phyloP scores from a whole-genome alignment of 1,140 invertebrate genomes.

The Drosophila mauritiana region DNA sequence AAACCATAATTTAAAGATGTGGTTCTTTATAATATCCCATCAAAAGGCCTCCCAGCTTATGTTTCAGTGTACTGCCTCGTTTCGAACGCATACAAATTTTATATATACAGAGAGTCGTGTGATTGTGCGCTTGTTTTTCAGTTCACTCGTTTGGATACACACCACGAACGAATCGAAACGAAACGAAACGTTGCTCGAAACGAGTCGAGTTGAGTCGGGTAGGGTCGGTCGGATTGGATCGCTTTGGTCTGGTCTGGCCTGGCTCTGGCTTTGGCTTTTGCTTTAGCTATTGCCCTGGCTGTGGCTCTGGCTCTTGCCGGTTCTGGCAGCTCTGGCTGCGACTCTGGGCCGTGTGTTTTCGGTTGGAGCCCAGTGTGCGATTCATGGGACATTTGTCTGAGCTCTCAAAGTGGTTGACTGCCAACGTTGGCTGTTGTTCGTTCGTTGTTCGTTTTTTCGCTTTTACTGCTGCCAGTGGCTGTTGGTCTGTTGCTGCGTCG shows the following conservation, averaged over 20 bases:
- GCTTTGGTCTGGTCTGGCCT: slow-evolving; percentile 11
- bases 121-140: slow-evolving; percentile 60
- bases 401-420: slow-evolving; percentile 57
- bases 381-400: slow-evolving; percentile 64
- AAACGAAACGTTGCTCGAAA: slow-evolving; percentile 25
- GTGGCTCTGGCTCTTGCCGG: slow-evolving; percentile 20
- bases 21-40: neutral
- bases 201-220: slow-evolving; percentile 19
- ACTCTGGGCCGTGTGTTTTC: slow-evolving; percentile 22
- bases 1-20: neutral
- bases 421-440: slow-evolving; percentile 29
- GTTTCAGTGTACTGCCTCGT: slow-evolving; percentile 35
- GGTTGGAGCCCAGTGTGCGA: slow-evolving; percentile 37
- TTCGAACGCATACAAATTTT: slow-evolving; percentile 33
- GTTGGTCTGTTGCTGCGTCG: slow-evolving; percentile 3
- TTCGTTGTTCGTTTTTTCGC: slow-evolving; percentile 9
- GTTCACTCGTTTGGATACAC: slow-evolving; percentile 67
- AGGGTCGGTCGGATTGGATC: slow-evolving; percentile 29
- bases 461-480: slow-evolving; percentile 51
- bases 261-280: slow-evolving; percentile 22
- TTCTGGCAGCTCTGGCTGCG: slow-evolving; percentile 22
- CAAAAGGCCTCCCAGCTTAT: neutral
- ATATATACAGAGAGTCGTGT: slow-evolving; percentile 11
- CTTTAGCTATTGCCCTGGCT: slow-evolving; percentile 17
- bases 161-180: slow-evolving; percentile 39